These are phyloP conservation scores for Drosophila robusta DNA, from an alignment of 2,888 invertebrate species.

Conservation along the genomic window DNA sequence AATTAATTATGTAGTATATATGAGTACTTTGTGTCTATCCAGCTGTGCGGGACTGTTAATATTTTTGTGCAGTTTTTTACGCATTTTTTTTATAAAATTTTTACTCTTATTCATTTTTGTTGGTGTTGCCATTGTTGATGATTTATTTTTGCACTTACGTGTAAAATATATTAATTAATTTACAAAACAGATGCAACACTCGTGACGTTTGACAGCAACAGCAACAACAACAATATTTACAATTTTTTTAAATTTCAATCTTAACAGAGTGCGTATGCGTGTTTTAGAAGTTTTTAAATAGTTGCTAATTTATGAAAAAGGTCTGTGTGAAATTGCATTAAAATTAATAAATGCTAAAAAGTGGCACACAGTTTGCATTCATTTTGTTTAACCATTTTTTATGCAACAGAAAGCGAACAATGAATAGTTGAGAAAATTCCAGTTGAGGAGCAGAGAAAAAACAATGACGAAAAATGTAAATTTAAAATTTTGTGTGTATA, in stretches of 20 bases:
- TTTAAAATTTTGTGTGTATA: background rate
- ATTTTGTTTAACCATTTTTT: conserved; percentile 12
- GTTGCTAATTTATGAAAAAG: conserved; percentile 22
- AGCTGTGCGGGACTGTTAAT: background rate
- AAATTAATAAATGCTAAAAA: background rate
- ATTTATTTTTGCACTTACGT: conserved; percentile 70
- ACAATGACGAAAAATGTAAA: background rate
- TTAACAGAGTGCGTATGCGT: conserved; percentile 43
- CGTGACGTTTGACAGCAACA: conserved; percentile 45
- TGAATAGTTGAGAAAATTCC: conserved; percentile 30
- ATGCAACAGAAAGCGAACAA: conserved; percentile 14
- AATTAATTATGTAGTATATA: background rate
- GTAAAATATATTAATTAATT: conserved; percentile 70
- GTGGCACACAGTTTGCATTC: background rate
- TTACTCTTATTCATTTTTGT: conserved; percentile 1
- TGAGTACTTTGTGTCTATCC: conserved; percentile 8
- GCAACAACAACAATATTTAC: conserved; percentile 19
- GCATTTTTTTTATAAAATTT: conserved; percentile 16
- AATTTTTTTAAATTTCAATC: conserved; percentile 16
- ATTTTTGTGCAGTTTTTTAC: conserved; percentile 12
- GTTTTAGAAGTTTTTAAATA: conserved; percentile 13
- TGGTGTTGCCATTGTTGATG: conserved; percentile 47
- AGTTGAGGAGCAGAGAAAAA: background rate
- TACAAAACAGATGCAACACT: conserved; percentile 61
- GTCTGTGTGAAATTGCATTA: background rate